Base-by-base conservation (phyloP, 2,888 invertebrate genomes). In the Leptinotarsa peninsularis region DNA sequence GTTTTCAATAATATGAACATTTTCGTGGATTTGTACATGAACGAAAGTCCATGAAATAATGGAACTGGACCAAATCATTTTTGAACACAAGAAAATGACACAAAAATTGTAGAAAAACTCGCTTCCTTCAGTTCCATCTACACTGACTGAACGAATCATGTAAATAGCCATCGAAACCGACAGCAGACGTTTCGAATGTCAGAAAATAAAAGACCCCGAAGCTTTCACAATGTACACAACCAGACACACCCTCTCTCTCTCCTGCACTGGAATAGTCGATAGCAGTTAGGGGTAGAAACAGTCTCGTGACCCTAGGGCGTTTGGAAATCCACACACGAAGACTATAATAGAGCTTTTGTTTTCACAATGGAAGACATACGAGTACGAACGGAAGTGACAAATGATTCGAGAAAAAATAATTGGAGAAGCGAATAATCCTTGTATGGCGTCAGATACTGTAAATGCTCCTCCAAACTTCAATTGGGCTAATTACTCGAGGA, bases 261-360 rank as follows among this genome's bases (percentile, higher is more conserved):
- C 77, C 79, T 74, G 69, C 79, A 76, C 79, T 79, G 79, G 72
- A 77, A 79, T 77, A 43, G 79, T 79, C 79, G 79, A 79, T 79
- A 79, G 71, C 71, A 77, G 77, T 73, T 76, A 71, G 73, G 79
- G 76, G 74, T 70, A 71, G 52, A 77, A 76, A 71, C 70, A 72
- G 72, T 72, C 52, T 74, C 71, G 71, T 74, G 74, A 74, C 71
- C 66, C 72, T 72, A 69, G 76, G 76, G 76, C 74, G 76, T 68
- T 69, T 73, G 72, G 21, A 70, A 43, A 58, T 21, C 54, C 2
- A 10, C 52, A 63, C 71, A 71, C 66, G 60, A 71, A 66, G 66
- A 66, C 43, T 18, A 54, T 66, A 63, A 54, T 33, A 43, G 33
- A 5, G 4, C 17, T 43, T 63, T 63, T 63, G 43, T 63, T 63